These are phyloP conservation scores for Cirrhinus mrigala DNA, from an alignment of 2,797 vertebrate species.

Conservation along the genomic window DNA sequence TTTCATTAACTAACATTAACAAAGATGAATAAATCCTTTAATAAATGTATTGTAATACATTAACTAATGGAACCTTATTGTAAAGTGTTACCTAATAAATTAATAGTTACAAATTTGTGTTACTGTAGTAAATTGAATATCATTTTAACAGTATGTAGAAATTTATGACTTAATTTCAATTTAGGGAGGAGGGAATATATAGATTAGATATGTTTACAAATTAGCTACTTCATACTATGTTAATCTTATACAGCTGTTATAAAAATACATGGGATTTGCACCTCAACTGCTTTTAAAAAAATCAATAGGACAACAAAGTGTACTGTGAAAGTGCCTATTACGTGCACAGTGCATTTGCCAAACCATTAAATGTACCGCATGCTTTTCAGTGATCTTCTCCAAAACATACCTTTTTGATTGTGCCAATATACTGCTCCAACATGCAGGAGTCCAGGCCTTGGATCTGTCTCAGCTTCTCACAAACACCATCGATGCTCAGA, in stretches of 20 bases:
- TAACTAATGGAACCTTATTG: too few relatives aligned
- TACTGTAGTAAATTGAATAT: neutral
- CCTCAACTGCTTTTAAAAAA: neutral
- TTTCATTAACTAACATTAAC: too few relatives aligned
- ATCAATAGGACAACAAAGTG: neutral
- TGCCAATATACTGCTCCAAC: conserved; percentile 88
- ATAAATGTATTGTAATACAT: too few relatives aligned
- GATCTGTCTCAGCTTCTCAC: conserved; percentile 87
- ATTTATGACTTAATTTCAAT: neutral
- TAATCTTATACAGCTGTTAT: neutral
- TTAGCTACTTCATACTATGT: too few relatives aligned
- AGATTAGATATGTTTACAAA: too few relatives aligned
- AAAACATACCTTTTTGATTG: conserved; percentile 88
- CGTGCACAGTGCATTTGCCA: neutral
- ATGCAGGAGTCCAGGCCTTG: conserved; percentile 90
- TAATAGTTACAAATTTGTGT: neutral
- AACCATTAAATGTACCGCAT: neutral
- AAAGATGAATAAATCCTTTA: too few relatives aligned
- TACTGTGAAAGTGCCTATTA: neutral
- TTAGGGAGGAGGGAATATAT: too few relatives aligned
- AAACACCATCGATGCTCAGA: conserved; percentile 89
- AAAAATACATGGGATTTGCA: neutral
- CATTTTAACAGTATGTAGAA: neutral
- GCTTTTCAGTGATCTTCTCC: neutral
- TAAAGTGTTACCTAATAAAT: too few relatives aligned